Percentiles rank a stretch among this genome's conserved stretches.
Evolutionary conservation across 2,113 vertebrate species (phyloP).

Genomic region (Vireo altiloquus): DNA sequence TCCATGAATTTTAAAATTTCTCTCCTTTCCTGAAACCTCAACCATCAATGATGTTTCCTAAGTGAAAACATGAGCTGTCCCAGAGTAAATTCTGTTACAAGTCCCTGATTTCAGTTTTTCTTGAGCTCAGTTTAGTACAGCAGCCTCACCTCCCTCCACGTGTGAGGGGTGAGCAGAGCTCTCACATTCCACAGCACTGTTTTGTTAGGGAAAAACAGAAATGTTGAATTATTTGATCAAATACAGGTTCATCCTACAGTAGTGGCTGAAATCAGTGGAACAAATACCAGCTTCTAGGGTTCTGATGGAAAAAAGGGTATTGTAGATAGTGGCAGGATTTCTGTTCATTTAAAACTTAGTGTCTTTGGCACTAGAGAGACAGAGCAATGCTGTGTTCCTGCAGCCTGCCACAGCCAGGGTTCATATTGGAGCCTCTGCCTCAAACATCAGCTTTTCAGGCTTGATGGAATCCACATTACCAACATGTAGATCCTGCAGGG

Average conservation of each 20-base stretch:
- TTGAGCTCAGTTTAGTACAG: background rate
- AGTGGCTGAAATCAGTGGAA: background rate
- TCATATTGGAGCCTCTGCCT: background rate
- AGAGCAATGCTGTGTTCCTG: background rate
- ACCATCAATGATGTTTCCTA: background rate
- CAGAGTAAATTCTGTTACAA: background rate
- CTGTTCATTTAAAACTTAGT: background rate
- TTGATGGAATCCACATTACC: background rate
- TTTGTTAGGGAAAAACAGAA: background rate
- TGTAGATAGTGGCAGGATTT: background rate
- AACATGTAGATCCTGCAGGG: rapidly evolving
- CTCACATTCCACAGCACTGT: rapidly evolving
- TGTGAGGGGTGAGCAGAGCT: background rate
- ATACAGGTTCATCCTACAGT: background rate
- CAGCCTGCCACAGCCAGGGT: background rate
- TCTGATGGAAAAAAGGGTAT: background rate
- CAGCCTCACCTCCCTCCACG: rapidly evolving
- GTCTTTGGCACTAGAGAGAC: background rate
- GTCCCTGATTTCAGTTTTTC: background rate
- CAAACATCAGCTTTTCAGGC: background rate
- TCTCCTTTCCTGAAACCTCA: background rate
- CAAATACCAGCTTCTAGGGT: background rate
- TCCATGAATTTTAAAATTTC: background rate
- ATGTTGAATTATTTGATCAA: background rate
- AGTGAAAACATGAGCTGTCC: background rate